Base-by-base conservation (phyloP, 2,888 invertebrate species). In the Argyresthia goedartella region DNA sequence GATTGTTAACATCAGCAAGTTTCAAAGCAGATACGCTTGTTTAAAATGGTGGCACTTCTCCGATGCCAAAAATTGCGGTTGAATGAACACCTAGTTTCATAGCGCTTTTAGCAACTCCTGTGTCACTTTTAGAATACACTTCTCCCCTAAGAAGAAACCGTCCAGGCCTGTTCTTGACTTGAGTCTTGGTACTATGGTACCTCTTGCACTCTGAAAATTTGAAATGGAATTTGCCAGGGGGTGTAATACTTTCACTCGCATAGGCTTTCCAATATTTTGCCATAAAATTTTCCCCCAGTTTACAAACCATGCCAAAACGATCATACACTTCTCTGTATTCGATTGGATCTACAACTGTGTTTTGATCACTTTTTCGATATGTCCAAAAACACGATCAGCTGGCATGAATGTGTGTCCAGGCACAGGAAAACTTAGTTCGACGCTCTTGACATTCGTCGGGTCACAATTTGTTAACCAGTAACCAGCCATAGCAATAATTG, bases 361-460 rank as follows among this genome's bases (percentile, higher is more conserved):
- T n/a, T 33, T 13, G 14, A 53, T 51, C 14, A 43, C n/a, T 13
- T 14, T 39, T 51, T 53, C 53, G 25, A 16, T 53, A 16, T 51
- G 39, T 33, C 49, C 52, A 45, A 54, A 54, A 25, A 54, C 45
- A 9, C 54, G 25, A n/a, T 53, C 51, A 34, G 54, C 45, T 8
- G 51, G 54, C 33, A 54, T 13, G 51, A 52, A 52, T 16, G 52
- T 52, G 47, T 54, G 54, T 15, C 54, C 54, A 14, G 54, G 52
- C 9, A 64, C 56, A 14, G 64, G 63, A 53, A 63, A 63, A 35
- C 62, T 52, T 4, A 61, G 35, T 56, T 60, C 55, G 9, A 64
- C 41, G 10, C 36, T 47, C 50, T 57, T 53, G 10, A 55, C 8
- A 25, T 25, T 36, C 14, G 36, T 16, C n/a, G 51, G 45, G 8